phyloP scores from a whole-genome alignment of 1,140 invertebrate species.

The Apocrypta bakeri region DNA sequence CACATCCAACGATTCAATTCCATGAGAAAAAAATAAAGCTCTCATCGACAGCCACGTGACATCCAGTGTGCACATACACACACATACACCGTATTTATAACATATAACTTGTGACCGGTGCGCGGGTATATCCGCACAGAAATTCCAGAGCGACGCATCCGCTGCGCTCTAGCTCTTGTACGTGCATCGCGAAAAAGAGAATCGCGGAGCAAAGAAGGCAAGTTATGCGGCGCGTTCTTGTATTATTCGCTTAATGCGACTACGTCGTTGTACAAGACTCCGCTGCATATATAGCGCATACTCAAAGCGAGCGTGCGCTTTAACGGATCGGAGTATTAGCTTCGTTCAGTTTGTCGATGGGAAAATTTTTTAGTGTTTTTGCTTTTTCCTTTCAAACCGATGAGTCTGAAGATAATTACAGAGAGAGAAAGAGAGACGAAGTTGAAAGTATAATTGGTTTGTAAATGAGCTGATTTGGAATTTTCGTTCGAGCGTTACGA shows the following conservation, averaged over 20 bases:
- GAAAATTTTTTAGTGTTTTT: neutral
- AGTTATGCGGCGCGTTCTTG: neutral
- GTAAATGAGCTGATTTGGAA: no score
- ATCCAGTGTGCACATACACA: neutral
- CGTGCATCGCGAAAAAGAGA: neutral
- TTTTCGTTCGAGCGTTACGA: no score
- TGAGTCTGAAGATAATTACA: no score
- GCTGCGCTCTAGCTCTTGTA: neutral
- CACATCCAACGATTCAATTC: no score
- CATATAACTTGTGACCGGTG: neutral
- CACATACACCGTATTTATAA: neutral
- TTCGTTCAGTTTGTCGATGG: neutral
- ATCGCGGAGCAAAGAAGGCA: neutral
- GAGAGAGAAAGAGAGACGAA: no score
- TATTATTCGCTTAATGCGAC: slow-evolving; percentile 7
- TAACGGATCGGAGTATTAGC: neutral
- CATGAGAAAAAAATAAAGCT: no score
- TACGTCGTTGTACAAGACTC: neutral
- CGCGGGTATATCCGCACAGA: neutral
- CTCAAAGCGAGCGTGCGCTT: slow-evolving; percentile 16
- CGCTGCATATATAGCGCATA: neutral
- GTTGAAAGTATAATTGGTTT: no score
- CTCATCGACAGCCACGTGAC: no score
- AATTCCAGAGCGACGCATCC: neutral
- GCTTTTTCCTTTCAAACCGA: neutral